Evolutionary conservation across 2,797 vertebrate genomes (phyloP).

Genomic region (Pachyuromys duprasi): DNA sequence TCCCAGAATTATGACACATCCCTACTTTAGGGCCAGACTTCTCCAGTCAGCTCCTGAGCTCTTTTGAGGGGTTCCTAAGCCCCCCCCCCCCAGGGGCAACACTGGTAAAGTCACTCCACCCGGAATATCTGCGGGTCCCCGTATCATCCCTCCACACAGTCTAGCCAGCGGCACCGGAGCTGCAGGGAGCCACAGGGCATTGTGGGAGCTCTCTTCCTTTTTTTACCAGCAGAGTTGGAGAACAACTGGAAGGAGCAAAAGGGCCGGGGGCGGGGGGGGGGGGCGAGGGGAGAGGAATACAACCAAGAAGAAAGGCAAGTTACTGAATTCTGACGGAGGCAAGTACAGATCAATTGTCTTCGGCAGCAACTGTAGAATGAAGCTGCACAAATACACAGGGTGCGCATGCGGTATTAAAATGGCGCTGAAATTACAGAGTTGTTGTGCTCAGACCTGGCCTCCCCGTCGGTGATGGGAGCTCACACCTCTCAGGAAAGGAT

Average conservation of each 20-base stretch:
- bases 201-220: not conserved
- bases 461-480: slow-evolving; percentile 81
- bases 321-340: slow-evolving; percentile 82
- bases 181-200: not conserved
- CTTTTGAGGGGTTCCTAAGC: not conserved
- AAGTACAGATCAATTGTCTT: slow-evolving; percentile 86
- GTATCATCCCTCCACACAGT: rapidly evolving
- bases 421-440: slow-evolving; percentile 86
- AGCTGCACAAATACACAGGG: slow-evolving; percentile 83
- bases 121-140: not conserved
- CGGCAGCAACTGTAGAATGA: slow-evolving; percentile 84
- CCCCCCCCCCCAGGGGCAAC: not conserved
- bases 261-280: not conserved
- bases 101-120: not conserved
- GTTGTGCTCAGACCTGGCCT: slow-evolving; percentile 81
- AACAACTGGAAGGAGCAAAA: not conserved
- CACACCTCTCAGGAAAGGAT: slow-evolving; percentile 76
- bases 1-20: not conserved
- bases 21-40: too few species aligned
- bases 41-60: not conserved
- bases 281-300: rapidly evolving
- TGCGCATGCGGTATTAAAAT: slow-evolving; percentile 85
- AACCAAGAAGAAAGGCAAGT: slow-evolving; percentile 69
- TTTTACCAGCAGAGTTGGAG: not conserved
- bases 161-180: slow-evolving; percentile 32